phyloP scores from a whole-genome alignment of 1,140 invertebrate species.

The Hycleus cichorii region DNA sequence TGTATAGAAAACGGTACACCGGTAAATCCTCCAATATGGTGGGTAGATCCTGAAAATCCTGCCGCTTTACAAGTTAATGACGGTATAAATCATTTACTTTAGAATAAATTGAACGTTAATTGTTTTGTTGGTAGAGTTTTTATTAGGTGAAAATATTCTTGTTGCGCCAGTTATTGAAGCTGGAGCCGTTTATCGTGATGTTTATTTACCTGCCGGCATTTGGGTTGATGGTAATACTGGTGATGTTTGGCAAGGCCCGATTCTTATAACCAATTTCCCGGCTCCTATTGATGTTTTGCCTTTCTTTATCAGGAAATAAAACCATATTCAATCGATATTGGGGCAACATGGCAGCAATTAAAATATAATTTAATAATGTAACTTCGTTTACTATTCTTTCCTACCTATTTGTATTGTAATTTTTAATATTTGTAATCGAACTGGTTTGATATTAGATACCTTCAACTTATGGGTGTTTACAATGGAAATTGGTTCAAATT shows the following conservation, averaged over 20 bases:
- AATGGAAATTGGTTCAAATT: too few species aligned
- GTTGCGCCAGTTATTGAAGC: constrained; percentile 73
- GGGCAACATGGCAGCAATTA: too few species aligned
- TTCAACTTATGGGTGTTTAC: too few species aligned
- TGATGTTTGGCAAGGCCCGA: constrained; percentile 48
- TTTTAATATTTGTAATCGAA: too few species aligned
- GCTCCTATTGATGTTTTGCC: constrained; percentile 61
- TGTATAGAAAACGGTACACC: constrained; percentile 59
- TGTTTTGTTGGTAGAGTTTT: constrained; percentile 58
- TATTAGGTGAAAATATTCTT: constrained; percentile 76
- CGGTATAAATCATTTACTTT: constrained; percentile 12
- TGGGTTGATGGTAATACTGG: constrained; percentile 55
- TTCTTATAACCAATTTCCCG: constrained; percentile 57
- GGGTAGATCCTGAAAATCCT: constrained; percentile 65
- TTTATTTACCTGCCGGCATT: constrained; percentile 66
- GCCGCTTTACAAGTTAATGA: constrained; percentile 20
- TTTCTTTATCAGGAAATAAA: constrained; percentile 47
- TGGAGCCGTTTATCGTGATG: constrained; percentile 55
- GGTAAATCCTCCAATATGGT: constrained; percentile 87
- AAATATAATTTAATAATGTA: too few species aligned
- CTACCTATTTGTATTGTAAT: too few species aligned
- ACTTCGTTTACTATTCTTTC: too few species aligned
- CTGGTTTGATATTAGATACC: too few species aligned
- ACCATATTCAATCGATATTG: too few species aligned
- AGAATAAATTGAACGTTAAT: background rate